A percentile compares a stretch with the other conserved stretches of the same genome.
Evolutionary conservation across 2,888 invertebrate genomes (phyloP).

Genomic region (Tenodera sinensis): DNA sequence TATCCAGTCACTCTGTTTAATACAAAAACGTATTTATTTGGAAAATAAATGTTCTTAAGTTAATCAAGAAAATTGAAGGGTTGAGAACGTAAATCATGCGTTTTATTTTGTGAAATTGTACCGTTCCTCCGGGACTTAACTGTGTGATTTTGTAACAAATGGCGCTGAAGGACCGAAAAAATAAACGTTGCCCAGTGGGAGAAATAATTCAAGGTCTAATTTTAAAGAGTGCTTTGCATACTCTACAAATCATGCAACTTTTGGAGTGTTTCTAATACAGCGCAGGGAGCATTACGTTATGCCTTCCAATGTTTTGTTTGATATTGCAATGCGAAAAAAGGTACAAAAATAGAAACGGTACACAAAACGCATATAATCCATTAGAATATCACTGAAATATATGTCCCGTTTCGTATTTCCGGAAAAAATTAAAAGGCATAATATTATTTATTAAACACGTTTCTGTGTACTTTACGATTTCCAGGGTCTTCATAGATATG

Average conservation of each 20-base stretch:
- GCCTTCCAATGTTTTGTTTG: not conserved
- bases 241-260: not conserved
- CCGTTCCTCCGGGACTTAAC: too few relatives aligned
- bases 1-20: too few relatives aligned
- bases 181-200: not conserved
- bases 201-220: not conserved
- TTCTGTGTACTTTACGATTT: too few relatives aligned
- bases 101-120: not conserved
- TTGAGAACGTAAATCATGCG: not conserved
- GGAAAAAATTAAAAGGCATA: too few relatives aligned
- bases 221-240: not conserved
- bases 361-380: not conserved
- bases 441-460: too few relatives aligned
- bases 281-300: not conserved
- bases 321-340: not conserved
- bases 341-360: not conserved
- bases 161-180: not conserved
- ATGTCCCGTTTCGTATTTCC: too few relatives aligned
- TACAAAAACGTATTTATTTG: too few relatives aligned
- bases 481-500: too few relatives aligned
- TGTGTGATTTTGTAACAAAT: not conserved
- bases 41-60: not conserved
- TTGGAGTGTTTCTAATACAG: not conserved
- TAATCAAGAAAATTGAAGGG: not conserved
- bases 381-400: too few relatives aligned